A percentile compares a stretch with the other conserved stretches of the same genome.
These are phyloP conservation scores for Gymnothorax javanicus DNA, from an alignment of 2,797 vertebrate genomes.

Conservation along the genomic window DNA sequence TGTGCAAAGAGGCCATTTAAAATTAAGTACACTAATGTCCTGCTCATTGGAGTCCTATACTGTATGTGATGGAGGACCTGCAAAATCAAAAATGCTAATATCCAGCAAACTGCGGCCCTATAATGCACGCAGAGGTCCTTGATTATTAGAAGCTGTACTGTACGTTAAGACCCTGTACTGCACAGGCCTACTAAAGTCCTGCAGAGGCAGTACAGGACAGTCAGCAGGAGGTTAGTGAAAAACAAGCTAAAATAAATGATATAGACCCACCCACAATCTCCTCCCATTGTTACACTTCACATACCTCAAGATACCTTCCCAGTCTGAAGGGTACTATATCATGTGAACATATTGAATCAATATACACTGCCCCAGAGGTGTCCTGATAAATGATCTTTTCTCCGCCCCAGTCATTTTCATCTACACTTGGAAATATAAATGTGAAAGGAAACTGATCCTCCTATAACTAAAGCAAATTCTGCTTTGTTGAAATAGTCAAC, in stretches of 20 bases:
- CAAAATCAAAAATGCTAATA: background rate
- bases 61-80: background rate
- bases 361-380: background rate
- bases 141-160: background rate
- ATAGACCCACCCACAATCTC: background rate
- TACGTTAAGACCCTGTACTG: background rate
- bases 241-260: background rate
- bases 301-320: background rate
- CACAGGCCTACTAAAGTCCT: background rate
- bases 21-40: background rate
- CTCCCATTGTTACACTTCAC: background rate
- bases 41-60: background rate
- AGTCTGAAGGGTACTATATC: background rate
- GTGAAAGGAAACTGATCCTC: background rate
- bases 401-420: conserved; percentile 13
- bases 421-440: background rate
- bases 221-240: background rate
- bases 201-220: background rate
- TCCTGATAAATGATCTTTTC: background rate
- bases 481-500: background rate
- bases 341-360: conserved; percentile 3
- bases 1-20: background rate
- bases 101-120: background rate
- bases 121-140: background rate
- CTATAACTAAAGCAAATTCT: background rate